A percentile compares a stretch with the other conserved stretches of the same genome.
These are phyloP conservation scores for Drosophila kepulauana DNA, from an alignment of 1,140 invertebrate species.

Conservation along the genomic window DNA sequence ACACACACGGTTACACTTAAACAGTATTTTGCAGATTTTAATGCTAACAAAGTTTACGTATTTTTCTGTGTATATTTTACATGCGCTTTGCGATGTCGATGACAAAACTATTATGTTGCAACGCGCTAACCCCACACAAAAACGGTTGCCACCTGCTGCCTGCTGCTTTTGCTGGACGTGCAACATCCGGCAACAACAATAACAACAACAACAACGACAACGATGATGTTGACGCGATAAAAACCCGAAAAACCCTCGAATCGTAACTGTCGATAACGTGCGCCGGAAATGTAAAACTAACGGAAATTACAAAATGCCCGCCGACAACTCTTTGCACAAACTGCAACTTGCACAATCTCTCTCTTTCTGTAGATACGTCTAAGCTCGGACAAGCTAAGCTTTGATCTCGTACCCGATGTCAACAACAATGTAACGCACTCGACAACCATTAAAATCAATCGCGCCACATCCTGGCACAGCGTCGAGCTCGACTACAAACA, in stretches of 20 bases:
- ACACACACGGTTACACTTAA: not conserved
- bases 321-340: conserved; percentile 31
- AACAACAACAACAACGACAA: conserved; percentile 21
- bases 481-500: conserved; percentile 91
- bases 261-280: conserved; percentile 54
- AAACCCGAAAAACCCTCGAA: conserved; percentile 30
- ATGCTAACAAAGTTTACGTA: conserved; percentile 73
- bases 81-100: conserved; percentile 50
- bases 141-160: not conserved
- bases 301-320: conserved; percentile 79
- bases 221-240: conserved; percentile 34
- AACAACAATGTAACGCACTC: conserved; percentile 90
- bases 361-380: conserved; percentile 87
- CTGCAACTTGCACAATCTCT: not conserved
- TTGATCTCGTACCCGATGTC: conserved; percentile 90
- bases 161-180: conserved; percentile 55
- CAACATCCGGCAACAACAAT: conserved; percentile 62
- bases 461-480: conserved; percentile 91
- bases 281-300: conserved; percentile 77
- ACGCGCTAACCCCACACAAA: conserved; percentile 56
- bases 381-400: conserved; percentile 93
- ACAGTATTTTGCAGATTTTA: conserved; percentile 43
- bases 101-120: conserved; percentile 79
- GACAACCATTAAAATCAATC: conserved; percentile 91
- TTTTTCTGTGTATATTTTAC: conserved; percentile 53